These are phyloP conservation scores for Pseudobourletiella spinata DNA, from an alignment of 1,140 invertebrate species.

Conservation along the genomic window DNA sequence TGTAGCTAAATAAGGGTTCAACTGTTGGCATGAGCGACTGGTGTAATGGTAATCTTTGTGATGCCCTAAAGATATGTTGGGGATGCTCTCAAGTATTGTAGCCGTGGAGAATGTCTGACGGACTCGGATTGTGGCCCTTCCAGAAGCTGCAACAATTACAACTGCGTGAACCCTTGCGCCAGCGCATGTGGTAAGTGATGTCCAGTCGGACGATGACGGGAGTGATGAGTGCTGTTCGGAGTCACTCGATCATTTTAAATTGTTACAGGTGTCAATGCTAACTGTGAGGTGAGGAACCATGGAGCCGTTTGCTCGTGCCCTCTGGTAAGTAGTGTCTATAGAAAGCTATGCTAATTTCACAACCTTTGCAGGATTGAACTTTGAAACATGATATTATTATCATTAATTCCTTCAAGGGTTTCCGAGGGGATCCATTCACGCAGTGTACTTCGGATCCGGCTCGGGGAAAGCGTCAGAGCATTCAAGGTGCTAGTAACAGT, in stretches of 20 bases:
- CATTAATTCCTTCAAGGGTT: neutral
- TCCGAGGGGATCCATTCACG: slow-evolving; percentile 22
- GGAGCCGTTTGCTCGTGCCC: slow-evolving; percentile 57
- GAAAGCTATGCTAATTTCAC: neutral
- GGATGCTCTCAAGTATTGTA: slow-evolving; percentile 53
- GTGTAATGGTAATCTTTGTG: too few species aligned
- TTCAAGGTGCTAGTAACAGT: neutral
- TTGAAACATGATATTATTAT: neutral
- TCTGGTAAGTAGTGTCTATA: neutral
- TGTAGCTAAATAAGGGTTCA: neutral
- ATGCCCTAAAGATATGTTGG: slow-evolving; percentile 73
- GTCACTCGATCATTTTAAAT: too few species aligned
- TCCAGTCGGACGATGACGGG: neutral
- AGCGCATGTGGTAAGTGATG: slow-evolving; percentile 13
- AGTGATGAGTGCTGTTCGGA: neutral
- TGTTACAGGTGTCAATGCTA: slow-evolving; percentile 21
- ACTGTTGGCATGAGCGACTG: too few species aligned
- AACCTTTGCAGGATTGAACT: neutral
- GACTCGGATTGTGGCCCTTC: slow-evolving; percentile 62
- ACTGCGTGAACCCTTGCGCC: slow-evolving; percentile 32
- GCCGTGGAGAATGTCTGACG: slow-evolving; percentile 61
- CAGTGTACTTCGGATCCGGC: slow-evolving; percentile 23
- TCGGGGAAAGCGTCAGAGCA: slow-evolving; percentile 21
- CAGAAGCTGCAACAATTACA: slow-evolving; percentile 58
- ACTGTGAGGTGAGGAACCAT: slow-evolving; percentile 58